Conservation (phyloP, 2,797 vertebrate species). For the Buphagus erythrorhynchus region DNA sequence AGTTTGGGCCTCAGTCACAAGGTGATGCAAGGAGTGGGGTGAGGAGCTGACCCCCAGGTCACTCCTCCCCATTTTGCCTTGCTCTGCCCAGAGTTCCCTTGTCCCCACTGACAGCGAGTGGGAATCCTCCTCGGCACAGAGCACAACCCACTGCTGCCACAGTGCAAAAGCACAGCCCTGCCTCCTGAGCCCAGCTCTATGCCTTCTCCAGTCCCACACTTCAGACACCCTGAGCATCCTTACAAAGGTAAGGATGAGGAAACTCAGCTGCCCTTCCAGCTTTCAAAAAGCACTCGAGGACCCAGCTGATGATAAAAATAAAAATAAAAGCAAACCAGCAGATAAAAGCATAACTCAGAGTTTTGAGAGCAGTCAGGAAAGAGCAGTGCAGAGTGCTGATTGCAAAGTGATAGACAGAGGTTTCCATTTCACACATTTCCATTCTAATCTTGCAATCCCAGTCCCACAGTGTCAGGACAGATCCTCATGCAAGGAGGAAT, state of each 20-base stretch:
- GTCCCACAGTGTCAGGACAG: background rate
- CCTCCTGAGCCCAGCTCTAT: background rate
- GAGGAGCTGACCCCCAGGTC: background rate
- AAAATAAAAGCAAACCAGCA: background rate
- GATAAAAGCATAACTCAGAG: background rate
- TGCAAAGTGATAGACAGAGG: background rate
- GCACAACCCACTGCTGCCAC: accelerated
- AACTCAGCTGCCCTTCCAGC: background rate
- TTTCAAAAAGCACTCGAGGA: background rate
- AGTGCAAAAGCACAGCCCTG: background rate
- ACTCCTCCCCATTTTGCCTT: background rate
- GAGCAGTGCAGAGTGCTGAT: background rate
- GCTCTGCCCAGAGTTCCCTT: background rate
- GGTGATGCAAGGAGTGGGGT: accelerated
- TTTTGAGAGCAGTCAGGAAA: background rate
- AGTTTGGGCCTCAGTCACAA: background rate
- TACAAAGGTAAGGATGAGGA: background rate
- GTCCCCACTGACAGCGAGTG: background rate
- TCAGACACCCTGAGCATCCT: background rate
- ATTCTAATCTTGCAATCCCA: background rate
- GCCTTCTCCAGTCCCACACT: accelerated
- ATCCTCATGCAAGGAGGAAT: background rate
- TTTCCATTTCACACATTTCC: slow-evolving; percentile 20
- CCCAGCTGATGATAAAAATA: background rate
- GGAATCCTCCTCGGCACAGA: background rate